Evolutionary conservation across 2,888 invertebrate species (phyloP).

Genomic region (Drepana falcataria): DNA sequence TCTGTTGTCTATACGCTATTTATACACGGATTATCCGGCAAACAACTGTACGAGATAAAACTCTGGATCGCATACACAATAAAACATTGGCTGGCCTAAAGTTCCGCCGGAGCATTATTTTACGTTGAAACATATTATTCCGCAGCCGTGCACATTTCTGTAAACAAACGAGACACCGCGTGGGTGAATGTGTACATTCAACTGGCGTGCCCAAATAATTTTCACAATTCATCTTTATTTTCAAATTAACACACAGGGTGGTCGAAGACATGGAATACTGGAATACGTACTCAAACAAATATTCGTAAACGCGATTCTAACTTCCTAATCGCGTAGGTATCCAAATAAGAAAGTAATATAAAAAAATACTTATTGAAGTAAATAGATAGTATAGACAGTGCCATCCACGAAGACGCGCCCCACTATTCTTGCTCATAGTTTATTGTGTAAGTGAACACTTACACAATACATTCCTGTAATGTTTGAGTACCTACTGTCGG

Average conservation of each 20-base stretch:
- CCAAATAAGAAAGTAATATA: too few relatives aligned
- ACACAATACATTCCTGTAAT: too few relatives aligned
- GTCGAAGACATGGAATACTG: too few relatives aligned
- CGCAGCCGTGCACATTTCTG: constrained; percentile 56
- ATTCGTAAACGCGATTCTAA: too few relatives aligned
- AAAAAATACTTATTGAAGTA: too few relatives aligned
- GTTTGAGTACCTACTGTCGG: too few relatives aligned
- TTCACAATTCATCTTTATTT: constrained; percentile 27
- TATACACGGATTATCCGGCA: constrained; percentile 65
- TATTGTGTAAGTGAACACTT: too few relatives aligned
- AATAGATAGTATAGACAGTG: too few relatives aligned
- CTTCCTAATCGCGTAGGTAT: too few relatives aligned
- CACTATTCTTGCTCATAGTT: too few relatives aligned
- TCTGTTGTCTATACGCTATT: constrained; percentile 69
- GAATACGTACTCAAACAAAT: too few relatives aligned
- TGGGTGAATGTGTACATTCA: constrained; percentile 57
- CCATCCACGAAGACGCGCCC: too few relatives aligned
- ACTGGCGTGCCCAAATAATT: constrained; percentile 41
- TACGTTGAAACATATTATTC: constrained; percentile 61
- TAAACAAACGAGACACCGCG: constrained; percentile 63
- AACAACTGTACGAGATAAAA: constrained; percentile 70
- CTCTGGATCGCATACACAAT: constrained; percentile 58
- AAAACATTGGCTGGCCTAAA: constrained; percentile 58
- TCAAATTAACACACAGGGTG: background rate
- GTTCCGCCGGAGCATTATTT: constrained; percentile 59